Conservation (phyloP, 2,888 invertebrate species). For the Luperina testacea region DNA sequence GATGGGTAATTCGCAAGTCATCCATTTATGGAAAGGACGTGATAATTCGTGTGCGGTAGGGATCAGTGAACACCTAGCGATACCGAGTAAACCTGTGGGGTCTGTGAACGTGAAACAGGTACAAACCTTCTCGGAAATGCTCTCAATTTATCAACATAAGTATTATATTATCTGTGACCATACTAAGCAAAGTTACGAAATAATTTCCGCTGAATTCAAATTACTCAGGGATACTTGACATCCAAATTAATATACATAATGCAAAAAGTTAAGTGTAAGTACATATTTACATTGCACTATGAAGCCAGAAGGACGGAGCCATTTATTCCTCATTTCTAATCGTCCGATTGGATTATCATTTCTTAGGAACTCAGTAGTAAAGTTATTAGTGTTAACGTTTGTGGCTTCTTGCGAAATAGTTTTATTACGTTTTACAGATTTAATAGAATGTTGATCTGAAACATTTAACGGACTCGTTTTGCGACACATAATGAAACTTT, state of each 20-base stretch:
- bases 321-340: background rate
- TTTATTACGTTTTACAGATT: conserved; percentile 15
- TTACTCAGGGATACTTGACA: conserved; percentile 29
- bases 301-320: conserved; percentile 29
- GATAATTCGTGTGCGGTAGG: conserved; percentile 44
- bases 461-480: conserved; percentile 28
- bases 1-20: conserved; percentile 46
- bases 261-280: conserved; percentile 33
- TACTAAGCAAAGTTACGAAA: conserved; percentile 35
- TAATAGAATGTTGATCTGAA: conserved; percentile 13
- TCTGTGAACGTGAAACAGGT: conserved; percentile 60
- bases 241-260: conserved; percentile 24
- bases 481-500: conserved; percentile 71
- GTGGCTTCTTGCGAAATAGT: background rate
- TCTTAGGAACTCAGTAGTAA: conserved; percentile 12
- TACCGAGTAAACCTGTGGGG: conserved; percentile 55
- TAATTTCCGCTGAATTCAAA: conserved; percentile 38
- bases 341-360: conserved; percentile 22
- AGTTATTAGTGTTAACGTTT: background rate
- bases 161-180: background rate
- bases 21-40: conserved; percentile 36
- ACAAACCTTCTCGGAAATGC: conserved; percentile 63
- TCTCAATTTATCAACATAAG: conserved; percentile 25
- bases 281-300: conserved; percentile 15
- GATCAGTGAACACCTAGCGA: conserved; percentile 42